A percentile compares a stretch with the other conserved stretches of the same genome.
Evolutionary conservation across 2,797 vertebrate genomes (phyloP).

Genomic region (Chaetophractus vellerosus): DNA sequence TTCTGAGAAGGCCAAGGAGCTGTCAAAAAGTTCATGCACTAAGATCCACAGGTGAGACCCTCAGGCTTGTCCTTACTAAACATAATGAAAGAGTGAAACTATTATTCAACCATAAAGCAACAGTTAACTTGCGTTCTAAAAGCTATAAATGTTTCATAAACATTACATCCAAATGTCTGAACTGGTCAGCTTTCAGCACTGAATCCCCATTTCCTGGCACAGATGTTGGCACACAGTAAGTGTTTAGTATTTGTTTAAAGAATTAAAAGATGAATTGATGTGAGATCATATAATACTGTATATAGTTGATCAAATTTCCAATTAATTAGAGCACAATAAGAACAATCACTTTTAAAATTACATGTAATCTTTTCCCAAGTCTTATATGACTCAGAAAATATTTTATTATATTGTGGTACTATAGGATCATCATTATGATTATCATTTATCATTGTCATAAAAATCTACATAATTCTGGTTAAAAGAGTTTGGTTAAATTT

Average conservation of each 20-base stretch:
- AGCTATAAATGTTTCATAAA: background rate
- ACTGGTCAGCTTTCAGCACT: background rate
- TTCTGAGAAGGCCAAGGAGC: background rate
- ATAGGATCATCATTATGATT: background rate
- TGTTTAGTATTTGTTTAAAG: constrained; percentile 25
- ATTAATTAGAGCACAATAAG: constrained; percentile 47
- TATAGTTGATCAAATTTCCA: background rate
- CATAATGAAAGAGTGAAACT: background rate
- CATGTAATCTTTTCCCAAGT: background rate
- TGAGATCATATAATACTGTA: background rate
- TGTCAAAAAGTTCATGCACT: background rate
- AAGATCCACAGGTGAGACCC: background rate
- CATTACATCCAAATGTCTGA: background rate
- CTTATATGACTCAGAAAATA: constrained; percentile 32
- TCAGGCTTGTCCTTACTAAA: background rate
- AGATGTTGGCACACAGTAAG: background rate
- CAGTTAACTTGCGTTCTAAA: background rate
- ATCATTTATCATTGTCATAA: constrained; percentile 52
- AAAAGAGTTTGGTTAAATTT: background rate
- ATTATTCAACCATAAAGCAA: background rate
- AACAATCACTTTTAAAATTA: constrained; percentile 20
- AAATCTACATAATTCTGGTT: background rate
- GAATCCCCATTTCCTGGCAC: background rate
- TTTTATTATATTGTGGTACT: background rate
- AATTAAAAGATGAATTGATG: constrained; percentile 44